Conservation (phyloP, 30 jellyfish, hydroid and myxozoan species). For the Cassiopea andromeda region DNA sequence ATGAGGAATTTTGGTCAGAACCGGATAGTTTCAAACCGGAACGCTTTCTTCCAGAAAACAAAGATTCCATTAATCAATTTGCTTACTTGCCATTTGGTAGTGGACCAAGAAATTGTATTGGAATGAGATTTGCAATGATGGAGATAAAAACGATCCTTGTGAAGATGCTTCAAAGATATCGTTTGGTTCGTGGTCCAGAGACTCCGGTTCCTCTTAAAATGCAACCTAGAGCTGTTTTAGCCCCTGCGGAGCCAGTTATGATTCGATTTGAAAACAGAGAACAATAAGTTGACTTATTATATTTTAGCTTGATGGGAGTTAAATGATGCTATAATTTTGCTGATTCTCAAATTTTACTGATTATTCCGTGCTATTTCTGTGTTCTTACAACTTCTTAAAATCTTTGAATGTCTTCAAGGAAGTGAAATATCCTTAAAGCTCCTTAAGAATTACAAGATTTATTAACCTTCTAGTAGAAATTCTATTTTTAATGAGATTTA, state of each 20-base stretch:
- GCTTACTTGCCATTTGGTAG: slow-evolving; percentile 72
- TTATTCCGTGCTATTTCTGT: too few relatives aligned
- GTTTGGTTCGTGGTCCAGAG: slow-evolving; percentile 58
- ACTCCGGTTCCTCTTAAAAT: slow-evolving; percentile 57
- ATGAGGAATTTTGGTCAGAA: slow-evolving; percentile 66
- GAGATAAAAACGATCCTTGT: slow-evolving; percentile 59
- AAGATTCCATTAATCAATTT: slow-evolving; percentile 55
- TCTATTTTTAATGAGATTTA: too few relatives aligned
- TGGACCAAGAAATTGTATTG: slow-evolving; percentile 79
- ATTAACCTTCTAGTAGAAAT: too few relatives aligned
- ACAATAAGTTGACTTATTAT: too few relatives aligned
- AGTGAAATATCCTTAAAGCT: too few relatives aligned
- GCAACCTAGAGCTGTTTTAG: slow-evolving; percentile 37
- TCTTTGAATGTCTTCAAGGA: too few relatives aligned
- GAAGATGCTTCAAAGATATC: slow-evolving; percentile 54
- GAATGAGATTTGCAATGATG: slow-evolving; percentile 71
- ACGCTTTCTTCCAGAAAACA: slow-evolving; percentile 70
- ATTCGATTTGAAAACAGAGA: slow-evolving; percentile 45
- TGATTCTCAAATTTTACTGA: too few relatives aligned
- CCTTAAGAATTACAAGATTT: too few relatives aligned
- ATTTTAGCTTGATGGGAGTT: too few relatives aligned
- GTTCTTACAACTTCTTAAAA: too few relatives aligned
- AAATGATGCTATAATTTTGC: too few relatives aligned
- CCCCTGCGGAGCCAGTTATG: slow-evolving; percentile 70
- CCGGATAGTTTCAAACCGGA: slow-evolving; percentile 79